phyloP scores from a whole-genome alignment of 2,113 vertebrate genomes.

The Aptenodytes patagonicus region DNA sequence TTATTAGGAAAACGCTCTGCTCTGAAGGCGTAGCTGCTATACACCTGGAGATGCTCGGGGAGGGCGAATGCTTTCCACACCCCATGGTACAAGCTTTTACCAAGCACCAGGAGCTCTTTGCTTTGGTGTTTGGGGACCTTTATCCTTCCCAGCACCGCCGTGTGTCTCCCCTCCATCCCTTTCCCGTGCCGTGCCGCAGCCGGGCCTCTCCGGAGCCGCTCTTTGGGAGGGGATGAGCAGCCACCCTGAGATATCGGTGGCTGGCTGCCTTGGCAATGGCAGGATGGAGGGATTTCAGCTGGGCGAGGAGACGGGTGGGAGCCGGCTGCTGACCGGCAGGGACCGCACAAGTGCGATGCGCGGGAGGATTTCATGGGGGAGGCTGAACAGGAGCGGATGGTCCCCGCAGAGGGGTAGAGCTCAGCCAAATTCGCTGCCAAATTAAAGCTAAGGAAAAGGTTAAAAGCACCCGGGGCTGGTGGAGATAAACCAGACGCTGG shows the following conservation, averaged over 20 bases:
- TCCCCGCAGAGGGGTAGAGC: not conserved
- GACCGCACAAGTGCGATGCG: not conserved
- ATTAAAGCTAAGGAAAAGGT: not conserved
- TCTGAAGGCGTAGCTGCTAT: not conserved
- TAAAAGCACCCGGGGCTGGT: not conserved
- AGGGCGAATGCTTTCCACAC: not conserved
- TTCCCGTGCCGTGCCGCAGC: not conserved
- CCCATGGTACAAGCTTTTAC: not conserved
- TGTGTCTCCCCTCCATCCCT: not conserved
- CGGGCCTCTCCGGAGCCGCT: not conserved
- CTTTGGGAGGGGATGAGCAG: not conserved
- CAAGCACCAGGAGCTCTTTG: not conserved
- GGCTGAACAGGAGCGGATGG: not conserved
- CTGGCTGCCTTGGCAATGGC: not conserved
- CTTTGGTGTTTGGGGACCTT: not conserved
- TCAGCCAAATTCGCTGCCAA: not conserved
- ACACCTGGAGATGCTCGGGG: not conserved
- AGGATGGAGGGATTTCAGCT: not conserved
- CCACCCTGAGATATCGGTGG: no score
- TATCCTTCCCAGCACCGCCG: not conserved
- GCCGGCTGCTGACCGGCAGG: not conserved
- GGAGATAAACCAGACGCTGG: not conserved
- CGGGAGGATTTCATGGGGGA: not conserved
- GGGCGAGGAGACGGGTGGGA: not conserved
- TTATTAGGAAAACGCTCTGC: not conserved